Evolutionary conservation across 1,140 invertebrate species (phyloP).

Genomic region (Orius insidiosus): DNA sequence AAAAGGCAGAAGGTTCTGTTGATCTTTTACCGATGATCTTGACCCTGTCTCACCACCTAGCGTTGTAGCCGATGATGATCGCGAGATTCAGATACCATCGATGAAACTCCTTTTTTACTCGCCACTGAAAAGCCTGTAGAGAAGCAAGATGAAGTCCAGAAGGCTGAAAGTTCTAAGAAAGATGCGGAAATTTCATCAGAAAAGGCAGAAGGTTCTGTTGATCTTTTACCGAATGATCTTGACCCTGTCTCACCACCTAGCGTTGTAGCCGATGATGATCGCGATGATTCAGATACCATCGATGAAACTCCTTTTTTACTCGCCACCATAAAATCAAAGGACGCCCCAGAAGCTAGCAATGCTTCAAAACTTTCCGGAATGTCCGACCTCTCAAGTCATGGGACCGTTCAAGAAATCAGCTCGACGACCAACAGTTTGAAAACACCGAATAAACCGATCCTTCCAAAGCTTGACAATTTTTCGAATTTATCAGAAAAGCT

Average conservation of each 20-base stretch:
- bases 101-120: conserved; percentile 16
- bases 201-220: conserved; percentile 22
- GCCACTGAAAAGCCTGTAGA: conserved; percentile 16
- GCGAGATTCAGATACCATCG: conserved; percentile 3
- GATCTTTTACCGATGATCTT: conserved; percentile 50
- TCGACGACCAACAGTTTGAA: conserved; percentile 17
- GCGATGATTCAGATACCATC: conserved; percentile 3
- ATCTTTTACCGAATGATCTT: conserved; percentile 51
- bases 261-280: conserved; percentile 24
- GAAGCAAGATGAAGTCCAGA: conserved; percentile 19
- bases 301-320: conserved; percentile 16
- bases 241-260: conserved; percentile 64
- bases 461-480: conserved; percentile 21
- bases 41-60: conserved; percentile 64
- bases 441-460: neutral
- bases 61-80: conserved; percentile 24
- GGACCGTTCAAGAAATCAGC: conserved; percentile 21
- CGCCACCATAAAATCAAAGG: neutral
- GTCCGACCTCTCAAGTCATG: conserved; percentile 8
- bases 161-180: neutral
- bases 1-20: conserved; percentile 19
- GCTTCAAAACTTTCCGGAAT: neutral
- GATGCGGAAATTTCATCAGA: neutral
- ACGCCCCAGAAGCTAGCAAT: neutral
- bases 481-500: conserved; percentile 23